A percentile compares a stretch with the other conserved stretches of the same genome.
Conservation (phyloP, 2,888 invertebrate genomes). For the Lasioglossum vierecki region DNA sequence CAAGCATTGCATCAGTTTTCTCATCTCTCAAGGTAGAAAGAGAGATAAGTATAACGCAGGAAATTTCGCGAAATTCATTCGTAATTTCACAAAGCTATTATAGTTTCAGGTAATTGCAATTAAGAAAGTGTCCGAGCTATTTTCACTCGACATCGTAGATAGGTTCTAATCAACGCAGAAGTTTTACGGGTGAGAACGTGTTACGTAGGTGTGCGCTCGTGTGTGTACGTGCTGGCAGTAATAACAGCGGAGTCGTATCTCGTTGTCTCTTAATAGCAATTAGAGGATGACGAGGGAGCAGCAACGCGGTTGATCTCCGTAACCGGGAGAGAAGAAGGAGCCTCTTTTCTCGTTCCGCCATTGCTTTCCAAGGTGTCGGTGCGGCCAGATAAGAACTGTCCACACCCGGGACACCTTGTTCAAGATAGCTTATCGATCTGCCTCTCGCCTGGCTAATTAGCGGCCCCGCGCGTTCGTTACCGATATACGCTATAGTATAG, state of each 20-base stretch:
- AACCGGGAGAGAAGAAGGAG: neutral
- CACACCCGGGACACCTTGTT: constrained; percentile 52
- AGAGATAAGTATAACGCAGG: neutral
- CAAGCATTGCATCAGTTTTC: neutral
- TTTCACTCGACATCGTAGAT: neutral
- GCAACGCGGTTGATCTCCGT: neutral
- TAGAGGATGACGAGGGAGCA: constrained; percentile 12
- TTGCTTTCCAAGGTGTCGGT: constrained; percentile 26
- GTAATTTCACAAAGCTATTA: neutral
- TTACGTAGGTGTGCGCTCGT: constrained; percentile 15
- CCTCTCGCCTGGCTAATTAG: constrained; percentile 59
- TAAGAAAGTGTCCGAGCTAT: neutral
- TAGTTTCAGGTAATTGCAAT: neutral
- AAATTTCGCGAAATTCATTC: neutral
- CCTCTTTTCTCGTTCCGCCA: constrained; percentile 1
- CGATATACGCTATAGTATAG: constrained; percentile 78
- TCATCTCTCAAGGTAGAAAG: neutral
- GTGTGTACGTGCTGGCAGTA: neutral
- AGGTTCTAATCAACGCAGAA: constrained; percentile 3
- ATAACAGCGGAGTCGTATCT: constrained; percentile 12
- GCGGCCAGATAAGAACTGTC: constrained; percentile 46
- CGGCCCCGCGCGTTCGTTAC: constrained; percentile 73
- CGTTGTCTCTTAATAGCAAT: constrained; percentile 31
- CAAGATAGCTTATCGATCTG: constrained; percentile 64
- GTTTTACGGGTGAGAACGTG: neutral